A percentile compares a stretch with the other conserved stretches of the same genome.
phyloP scores from a whole-genome alignment of 2,797 vertebrate species.

The Dryobates pubescens region DNA sequence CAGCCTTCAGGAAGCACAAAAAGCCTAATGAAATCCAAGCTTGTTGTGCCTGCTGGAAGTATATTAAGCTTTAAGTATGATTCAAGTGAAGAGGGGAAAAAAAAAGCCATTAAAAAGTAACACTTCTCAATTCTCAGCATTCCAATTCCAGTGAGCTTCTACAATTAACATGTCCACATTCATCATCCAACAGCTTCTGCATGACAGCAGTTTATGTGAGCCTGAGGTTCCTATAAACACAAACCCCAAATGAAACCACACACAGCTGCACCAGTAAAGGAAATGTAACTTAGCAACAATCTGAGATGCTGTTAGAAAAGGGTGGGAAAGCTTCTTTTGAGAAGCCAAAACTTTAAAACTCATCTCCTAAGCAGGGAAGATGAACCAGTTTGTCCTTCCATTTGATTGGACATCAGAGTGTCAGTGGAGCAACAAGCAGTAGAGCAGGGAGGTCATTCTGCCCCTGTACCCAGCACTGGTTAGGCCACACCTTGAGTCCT shows the following conservation, averaged over 20 bases:
- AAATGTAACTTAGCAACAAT: background rate
- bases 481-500: too few relatives aligned
- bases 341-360: background rate
- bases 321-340: background rate
- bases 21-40: background rate
- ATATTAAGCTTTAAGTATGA: background rate
- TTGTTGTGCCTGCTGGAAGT: background rate
- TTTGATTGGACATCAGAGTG: fast-evolving
- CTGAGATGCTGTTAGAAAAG: background rate
- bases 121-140: background rate
- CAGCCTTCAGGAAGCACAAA: background rate
- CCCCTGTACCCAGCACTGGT: too few relatives aligned
- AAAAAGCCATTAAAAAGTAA: background rate
- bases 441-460: too few relatives aligned
- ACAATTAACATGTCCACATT: background rate
- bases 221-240: background rate
- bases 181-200: background rate
- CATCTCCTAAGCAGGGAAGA: background rate
- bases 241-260: background rate
- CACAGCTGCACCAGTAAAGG: background rate
- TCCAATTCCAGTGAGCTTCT: background rate
- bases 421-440: background rate
- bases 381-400: background rate
- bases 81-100: background rate
- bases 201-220: background rate